Evolutionary conservation across 2,797 vertebrate species (phyloP).

Genomic region (Sebastes iracundus): DNA sequence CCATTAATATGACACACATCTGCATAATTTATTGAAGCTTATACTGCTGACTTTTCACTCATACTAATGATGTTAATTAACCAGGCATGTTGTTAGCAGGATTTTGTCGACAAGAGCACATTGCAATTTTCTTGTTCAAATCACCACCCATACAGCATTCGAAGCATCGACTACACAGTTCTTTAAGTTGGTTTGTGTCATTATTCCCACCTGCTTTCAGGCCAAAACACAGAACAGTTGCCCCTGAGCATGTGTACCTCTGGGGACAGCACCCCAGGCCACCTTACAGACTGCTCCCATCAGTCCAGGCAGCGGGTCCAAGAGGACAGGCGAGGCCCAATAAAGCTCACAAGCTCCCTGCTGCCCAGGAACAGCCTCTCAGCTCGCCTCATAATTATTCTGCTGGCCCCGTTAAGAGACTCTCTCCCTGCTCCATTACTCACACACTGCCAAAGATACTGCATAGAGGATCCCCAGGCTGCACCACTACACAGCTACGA

Average conservation of each 20-base stretch:
- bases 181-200: not conserved
- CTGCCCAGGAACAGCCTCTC: constrained; percentile 48
- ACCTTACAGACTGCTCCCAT: constrained; percentile 47
- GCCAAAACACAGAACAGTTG: not conserved
- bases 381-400: constrained; percentile 74
- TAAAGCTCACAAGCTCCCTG: constrained; percentile 49
- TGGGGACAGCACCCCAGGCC: constrained; percentile 20
- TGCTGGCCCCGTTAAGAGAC: constrained; percentile 64
- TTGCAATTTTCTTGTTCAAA: constrained; percentile 1
- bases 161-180: not conserved
- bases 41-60: constrained; percentile 47
- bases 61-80: constrained; percentile 52
- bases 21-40: constrained; percentile 37
- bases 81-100: constrained; percentile 2
- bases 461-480: constrained; percentile 50
- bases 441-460: constrained; percentile 63
- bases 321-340: constrained; percentile 29
- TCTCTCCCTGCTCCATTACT: constrained; percentile 66
- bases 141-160: not conserved
- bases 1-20: constrained; percentile 49
- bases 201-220: not conserved
- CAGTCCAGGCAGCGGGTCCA: constrained; percentile 56
- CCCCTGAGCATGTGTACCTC: not conserved
- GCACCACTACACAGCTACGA: constrained; percentile 33
- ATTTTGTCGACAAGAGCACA: constrained; percentile 27